Base-by-base conservation (phyloP, 2,888 invertebrate species). In the Polymixis flavicincta region DNA sequence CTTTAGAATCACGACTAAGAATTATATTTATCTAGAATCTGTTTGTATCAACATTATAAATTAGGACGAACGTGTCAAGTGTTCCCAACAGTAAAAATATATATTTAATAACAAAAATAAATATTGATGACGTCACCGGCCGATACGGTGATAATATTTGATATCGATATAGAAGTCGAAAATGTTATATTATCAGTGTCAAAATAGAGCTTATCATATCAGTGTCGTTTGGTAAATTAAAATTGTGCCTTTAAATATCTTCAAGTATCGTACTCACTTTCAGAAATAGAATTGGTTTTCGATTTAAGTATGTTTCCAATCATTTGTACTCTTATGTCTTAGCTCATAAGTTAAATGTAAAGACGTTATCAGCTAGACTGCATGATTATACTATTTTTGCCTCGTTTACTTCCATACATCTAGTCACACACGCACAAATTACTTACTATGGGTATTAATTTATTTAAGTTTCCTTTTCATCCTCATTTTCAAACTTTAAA, bases 41-140 rank as follows among this genome's bases (percentile, higher is more conserved):
- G 63, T 55, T 81, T 50, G 45, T 66, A 69, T 72, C 65, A 76
- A 71, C n/a, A 61, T 54, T 69, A 59, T 71, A 76, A 82, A 85
- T 69, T 82, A 69, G 64, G 60, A 70, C 65, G 69, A 64, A 71
- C 19, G 37, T n/a, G 17, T 57, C 63, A 60, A 82, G 64, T 71
- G 78, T 76, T 74, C 75, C 67, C 64, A 54, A 78, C 54, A 67
- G 63, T 84, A 80, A 76, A 84, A 80, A 83, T 80, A 84, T 76
- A 65, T 77, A 78, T 81, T 74, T 81, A 76, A 84, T 79, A 74
- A 89, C 77, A 82, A 85, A 90, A 87, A 87, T 87, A 90, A 90
- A 88, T 89, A 83, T 55, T 59, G 73, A 37, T 89, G 87, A 89
- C 89, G 88, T 88, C 89, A 90, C 9, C 19, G n/a, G 45, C 61